Evolutionary conservation across 2,113 vertebrate genomes (phyloP).

Genomic region (Cyrtonyx montezumae): DNA sequence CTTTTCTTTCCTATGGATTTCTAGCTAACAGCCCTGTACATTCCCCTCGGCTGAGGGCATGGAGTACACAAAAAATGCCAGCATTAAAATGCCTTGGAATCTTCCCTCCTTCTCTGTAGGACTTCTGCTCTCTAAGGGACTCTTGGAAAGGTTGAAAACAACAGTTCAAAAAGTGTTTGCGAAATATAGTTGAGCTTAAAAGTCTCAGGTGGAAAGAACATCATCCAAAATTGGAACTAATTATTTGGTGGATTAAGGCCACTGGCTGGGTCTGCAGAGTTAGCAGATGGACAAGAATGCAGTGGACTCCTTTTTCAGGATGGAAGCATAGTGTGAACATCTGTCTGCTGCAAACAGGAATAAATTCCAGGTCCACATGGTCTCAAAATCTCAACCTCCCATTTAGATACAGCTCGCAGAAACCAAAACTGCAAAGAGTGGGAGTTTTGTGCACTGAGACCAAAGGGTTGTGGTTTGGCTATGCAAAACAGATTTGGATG

Average conservation of each 20-base stretch:
- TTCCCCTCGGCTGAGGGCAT: background rate
- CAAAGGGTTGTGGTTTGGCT: conserved; percentile 18
- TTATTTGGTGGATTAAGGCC: conserved; percentile 62
- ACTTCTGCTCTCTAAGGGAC: background rate
- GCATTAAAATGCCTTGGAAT: background rate
- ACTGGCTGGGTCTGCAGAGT: conserved; percentile 34
- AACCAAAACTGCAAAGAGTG: background rate
- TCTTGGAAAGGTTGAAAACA: background rate
- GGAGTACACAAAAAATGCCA: background rate
- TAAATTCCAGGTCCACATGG: conserved; percentile 42
- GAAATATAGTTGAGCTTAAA: background rate
- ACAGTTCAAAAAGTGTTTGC: conserved; percentile 15
- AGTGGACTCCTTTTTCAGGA: conserved; percentile 19
- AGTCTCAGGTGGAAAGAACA: conserved; percentile 23
- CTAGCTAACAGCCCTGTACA: background rate
- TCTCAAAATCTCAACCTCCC: conserved; percentile 24
- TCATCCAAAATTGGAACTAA: conserved; percentile 53
- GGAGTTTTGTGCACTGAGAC: background rate
- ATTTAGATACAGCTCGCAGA: conserved; percentile 39
- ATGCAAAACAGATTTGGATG: background rate
- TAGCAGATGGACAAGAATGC: conserved; percentile 59
- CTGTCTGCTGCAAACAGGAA: conserved; percentile 52
- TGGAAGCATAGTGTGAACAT: conserved; percentile 51
- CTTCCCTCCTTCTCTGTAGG: background rate
- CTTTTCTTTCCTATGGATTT: background rate